phyloP scores from a whole-genome alignment of 1,140 invertebrate genomes.

The Tribolium castaneum region DNA sequence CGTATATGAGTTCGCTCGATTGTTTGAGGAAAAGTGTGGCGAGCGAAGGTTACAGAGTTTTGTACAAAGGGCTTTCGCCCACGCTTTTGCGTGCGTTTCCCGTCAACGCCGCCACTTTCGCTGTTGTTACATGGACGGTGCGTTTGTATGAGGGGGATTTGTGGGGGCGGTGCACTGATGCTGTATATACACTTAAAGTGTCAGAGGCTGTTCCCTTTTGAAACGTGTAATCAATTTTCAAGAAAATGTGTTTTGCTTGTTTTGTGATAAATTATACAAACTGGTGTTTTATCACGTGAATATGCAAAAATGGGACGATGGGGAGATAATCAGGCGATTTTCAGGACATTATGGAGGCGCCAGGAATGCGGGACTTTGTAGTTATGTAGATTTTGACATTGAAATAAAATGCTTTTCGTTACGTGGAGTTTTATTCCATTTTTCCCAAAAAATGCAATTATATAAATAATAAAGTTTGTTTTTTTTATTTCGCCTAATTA shows the following conservation, averaged over 20 bases:
- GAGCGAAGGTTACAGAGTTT: constrained; percentile 75
- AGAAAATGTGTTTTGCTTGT: constrained; percentile 30
- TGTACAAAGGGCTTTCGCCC: constrained; percentile 79
- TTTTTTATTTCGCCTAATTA: too few relatives aligned
- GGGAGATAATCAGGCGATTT: neutral
- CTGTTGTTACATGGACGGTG: constrained; percentile 83
- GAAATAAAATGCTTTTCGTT: neutral
- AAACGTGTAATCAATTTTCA: constrained; percentile 5
- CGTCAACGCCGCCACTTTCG: constrained; percentile 91
- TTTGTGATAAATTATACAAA: constrained; percentile 29
- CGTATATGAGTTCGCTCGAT: constrained; percentile 77
- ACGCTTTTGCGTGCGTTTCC: constrained; percentile 89
- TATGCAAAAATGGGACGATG: constrained; percentile 2
- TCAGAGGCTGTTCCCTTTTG: constrained; percentile 32
- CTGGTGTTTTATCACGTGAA: constrained; percentile 16
- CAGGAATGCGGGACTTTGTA: neutral
- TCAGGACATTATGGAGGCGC: neutral
- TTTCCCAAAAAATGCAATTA: too few relatives aligned
- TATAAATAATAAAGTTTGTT: too few relatives aligned
- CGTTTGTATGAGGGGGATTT: constrained; percentile 55
- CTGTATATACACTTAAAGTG: constrained; percentile 40
- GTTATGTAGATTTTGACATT: neutral
- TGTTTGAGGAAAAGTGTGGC: constrained; percentile 77
- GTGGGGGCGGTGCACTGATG: constrained; percentile 40
- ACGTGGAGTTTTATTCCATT: neutral